Evolutionary conservation across 1,140 invertebrate genomes (phyloP).

Genomic region (Archivesica marissinica): DNA sequence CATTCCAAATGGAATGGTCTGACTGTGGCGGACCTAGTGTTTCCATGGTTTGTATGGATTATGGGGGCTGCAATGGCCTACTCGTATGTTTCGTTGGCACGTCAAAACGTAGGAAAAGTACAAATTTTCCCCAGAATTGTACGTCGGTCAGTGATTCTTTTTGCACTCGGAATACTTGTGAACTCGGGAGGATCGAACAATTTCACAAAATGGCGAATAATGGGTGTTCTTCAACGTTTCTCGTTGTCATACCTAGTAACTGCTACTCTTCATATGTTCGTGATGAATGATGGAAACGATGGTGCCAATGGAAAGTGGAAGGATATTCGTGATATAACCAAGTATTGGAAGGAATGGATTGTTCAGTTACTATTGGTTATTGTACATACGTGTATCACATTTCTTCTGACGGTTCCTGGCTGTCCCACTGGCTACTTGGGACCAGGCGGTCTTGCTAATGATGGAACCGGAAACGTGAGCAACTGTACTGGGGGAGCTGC

Average conservation of each 20-base stretch:
- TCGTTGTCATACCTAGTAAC: slow-evolving; percentile 91
- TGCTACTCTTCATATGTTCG: slow-evolving; percentile 87
- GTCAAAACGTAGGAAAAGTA: slow-evolving; percentile 86
- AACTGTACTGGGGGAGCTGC: slow-evolving; percentile 94
- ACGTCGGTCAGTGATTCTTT: slow-evolving; percentile 87
- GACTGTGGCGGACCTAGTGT: slow-evolving; percentile 94
- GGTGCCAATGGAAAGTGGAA: slow-evolving; percentile 79
- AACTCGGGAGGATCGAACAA: slow-evolving; percentile 66
- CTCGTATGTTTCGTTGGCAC: slow-evolving; percentile 90
- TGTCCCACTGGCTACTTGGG: slow-evolving; percentile 89
- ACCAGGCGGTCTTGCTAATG: slow-evolving; percentile 90
- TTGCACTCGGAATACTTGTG: slow-evolving; percentile 70
- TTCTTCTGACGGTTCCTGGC: slow-evolving; percentile 88
- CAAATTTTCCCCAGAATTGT: slow-evolving; percentile 84
- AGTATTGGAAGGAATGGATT: slow-evolving; percentile 89
- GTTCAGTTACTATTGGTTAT: slow-evolving; percentile 87
- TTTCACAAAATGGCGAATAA: slow-evolving; percentile 87
- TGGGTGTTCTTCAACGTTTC: slow-evolving; percentile 93
- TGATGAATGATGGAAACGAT: slow-evolving; percentile 70
- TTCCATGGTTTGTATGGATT: slow-evolving; percentile 97
- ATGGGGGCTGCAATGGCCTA: slow-evolving; percentile 95
- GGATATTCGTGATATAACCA: slow-evolving; percentile 87
- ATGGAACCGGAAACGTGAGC: slow-evolving; percentile 85
- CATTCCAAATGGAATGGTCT: slow-evolving; percentile 97
- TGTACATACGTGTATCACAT: slow-evolving; percentile 89